Base-by-base conservation (phyloP, 2,113 vertebrate species). In the Gadus chalcogrammus region DNA sequence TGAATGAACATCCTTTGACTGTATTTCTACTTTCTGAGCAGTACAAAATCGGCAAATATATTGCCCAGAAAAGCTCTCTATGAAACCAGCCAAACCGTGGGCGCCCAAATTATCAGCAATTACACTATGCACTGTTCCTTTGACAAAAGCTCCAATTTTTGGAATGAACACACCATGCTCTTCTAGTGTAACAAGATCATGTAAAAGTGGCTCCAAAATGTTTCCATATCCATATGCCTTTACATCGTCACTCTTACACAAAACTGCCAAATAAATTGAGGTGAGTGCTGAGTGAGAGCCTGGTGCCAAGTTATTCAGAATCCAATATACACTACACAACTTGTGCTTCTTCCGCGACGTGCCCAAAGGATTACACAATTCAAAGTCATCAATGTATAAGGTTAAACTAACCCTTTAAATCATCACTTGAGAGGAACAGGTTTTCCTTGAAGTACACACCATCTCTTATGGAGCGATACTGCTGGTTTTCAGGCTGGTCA, bases 171-270 rank as follows among this genome's bases (percentile, higher is more conserved):
- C 15, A 12, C 71, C 72, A 53, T 13, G 15, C 20, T 71, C 27
- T 64, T 82, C 65, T 53, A 84, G 79, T 31, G 22, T 69, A 0
- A 65, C 27, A 64, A 81, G 76, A 38, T 77, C 74, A 48, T 64
- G 53, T 8, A 77, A 20, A 55, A 79, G 2, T 74, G 66, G 77
- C 59, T 72, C 15, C 52, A 74, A 73, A n/a, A 82, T 65, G 20
- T 71, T 70, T 2, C 68, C 60, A 65, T 77, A 72, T 1, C 74
- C 71, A 69, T 64, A 73, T 17, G 18, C 70, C 42, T 82, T 79
- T 20, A 82, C 3, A 77, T 77, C 69, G 70, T 67, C 61, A 13
- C n/a, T 77, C 67, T 80, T 75, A 64, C 68, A 67, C 61, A 83
- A 68, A 65, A 65, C 61, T 69, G 72, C 61, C 48, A 80, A 55